Conservation (phyloP, 2,113 vertebrate species). For the Manacus vitellinus region DNA sequence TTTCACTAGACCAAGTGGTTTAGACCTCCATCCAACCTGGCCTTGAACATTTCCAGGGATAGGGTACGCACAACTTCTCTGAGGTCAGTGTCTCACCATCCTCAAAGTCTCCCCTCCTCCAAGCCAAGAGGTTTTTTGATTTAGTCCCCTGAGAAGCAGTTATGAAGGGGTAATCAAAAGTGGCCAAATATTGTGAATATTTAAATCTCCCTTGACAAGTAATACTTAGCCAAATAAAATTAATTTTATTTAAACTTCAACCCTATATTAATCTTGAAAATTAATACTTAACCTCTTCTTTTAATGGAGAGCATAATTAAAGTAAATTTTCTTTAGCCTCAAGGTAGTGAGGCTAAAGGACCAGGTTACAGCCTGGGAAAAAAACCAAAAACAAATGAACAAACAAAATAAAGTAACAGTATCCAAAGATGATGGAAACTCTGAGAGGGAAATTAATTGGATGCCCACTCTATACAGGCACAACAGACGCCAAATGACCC, state of each 20-base stretch:
- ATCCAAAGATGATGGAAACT: neutral
- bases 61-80: neutral
- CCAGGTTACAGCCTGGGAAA: neutral
- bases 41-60: neutral
- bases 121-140: neutral
- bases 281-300: neutral
- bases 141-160: neutral
- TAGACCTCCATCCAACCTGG: neutral
- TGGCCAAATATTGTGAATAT: neutral
- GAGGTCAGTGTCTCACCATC: neutral
- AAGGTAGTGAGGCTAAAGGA: neutral
- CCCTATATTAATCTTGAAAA: neutral
- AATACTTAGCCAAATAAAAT: neutral
- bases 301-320: neutral
- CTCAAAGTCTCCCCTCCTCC: neutral
- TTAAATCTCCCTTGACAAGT: rapidly evolving
- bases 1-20: neutral
- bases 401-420: neutral
- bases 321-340: neutral
- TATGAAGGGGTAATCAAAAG: neutral
- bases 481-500: neutral
- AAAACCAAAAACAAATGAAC: neutral
- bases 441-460: neutral
- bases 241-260: neutral
- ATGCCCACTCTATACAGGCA: neutral